Base-by-base conservation (phyloP, 2,113 vertebrate genomes). In the Microcebus griseorufus region DNA sequence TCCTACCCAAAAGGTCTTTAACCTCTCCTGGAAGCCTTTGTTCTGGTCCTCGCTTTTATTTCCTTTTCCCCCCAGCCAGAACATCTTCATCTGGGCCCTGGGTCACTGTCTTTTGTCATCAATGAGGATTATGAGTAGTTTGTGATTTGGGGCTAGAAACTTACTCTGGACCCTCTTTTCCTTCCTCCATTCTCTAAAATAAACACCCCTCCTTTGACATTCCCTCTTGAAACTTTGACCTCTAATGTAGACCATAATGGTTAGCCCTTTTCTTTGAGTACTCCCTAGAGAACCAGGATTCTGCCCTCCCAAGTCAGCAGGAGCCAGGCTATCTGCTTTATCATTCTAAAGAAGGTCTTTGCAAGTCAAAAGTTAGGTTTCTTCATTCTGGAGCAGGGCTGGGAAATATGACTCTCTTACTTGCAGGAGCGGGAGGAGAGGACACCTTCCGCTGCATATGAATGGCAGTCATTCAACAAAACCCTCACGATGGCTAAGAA, bases 361-460 rank as follows among this genome's bases (percentile, higher is more conserved):
- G 98, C 98, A 98, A 98, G 97, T 98, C 87, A 98, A 99, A 99
- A 98, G 98, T 98, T 97, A 96, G 94, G 84, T 97, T 97, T 97
- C 98, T 98, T 98, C 98, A 97, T 98, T 97, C 92, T 79, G 97
- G 98, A 98, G 98, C 97, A 98, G 94, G 95, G 97, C 97, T 96
- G 97, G 98, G 97, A 94, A 97, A 97, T 96, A 95, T 88, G 89
- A 88, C 81, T 96, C 93, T 98, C 96, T 97, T 90, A 3, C 88
- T 98, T 88, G 34, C 97, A 93, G 93, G 98, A 98, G 97, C 98
- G 98, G 97, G 97, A 96, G 98, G 92, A 98, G 98, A 99, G 98
- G 87, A 98, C 97, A 98, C 96, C 90, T 98, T 98, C 92, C 85
- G 48, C 98, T 99, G 99, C 99, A 99, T 99, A 99, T 99, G 99